Evolutionary conservation across 2,113 vertebrate genomes (phyloP).

Genomic region (Motacilla alba): DNA sequence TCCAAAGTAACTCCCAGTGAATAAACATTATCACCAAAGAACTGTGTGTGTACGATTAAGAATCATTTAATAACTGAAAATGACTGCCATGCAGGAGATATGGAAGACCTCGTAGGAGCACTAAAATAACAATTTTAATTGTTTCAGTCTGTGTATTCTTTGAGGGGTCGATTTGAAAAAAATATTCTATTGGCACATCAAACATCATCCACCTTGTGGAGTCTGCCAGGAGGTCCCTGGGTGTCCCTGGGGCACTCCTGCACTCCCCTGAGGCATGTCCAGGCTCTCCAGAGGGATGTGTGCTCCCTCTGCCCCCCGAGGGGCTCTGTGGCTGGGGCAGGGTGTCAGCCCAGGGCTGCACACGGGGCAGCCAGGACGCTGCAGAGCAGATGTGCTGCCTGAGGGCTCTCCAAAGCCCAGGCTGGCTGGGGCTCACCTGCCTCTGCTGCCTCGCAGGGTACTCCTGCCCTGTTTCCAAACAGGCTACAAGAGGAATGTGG

Average conservation of each 20-base stretch:
- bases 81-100: neutral
- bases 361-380: neutral
- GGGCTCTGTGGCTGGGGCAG: neutral
- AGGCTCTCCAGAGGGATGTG: neutral
- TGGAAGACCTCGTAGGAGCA: neutral
- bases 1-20: neutral
- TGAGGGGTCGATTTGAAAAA: neutral
- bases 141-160: neutral
- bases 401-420: neutral
- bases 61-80: neutral
- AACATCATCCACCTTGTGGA: neutral
- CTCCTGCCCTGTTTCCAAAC: neutral
- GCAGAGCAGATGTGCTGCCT: neutral
- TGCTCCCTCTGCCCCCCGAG: neutral
- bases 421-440: neutral
- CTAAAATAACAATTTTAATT: neutral
- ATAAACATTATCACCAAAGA: neutral
- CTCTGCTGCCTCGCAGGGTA: neutral
- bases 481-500: neutral
- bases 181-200: neutral
- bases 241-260: neutral
- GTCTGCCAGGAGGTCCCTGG: too few relatives aligned
- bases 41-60: neutral
- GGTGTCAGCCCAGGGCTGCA: neutral
- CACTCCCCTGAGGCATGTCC: neutral